These are phyloP conservation scores for Smutsia temminckii DNA, from an alignment of 2,797 vertebrate species.

Conservation along the genomic window DNA sequence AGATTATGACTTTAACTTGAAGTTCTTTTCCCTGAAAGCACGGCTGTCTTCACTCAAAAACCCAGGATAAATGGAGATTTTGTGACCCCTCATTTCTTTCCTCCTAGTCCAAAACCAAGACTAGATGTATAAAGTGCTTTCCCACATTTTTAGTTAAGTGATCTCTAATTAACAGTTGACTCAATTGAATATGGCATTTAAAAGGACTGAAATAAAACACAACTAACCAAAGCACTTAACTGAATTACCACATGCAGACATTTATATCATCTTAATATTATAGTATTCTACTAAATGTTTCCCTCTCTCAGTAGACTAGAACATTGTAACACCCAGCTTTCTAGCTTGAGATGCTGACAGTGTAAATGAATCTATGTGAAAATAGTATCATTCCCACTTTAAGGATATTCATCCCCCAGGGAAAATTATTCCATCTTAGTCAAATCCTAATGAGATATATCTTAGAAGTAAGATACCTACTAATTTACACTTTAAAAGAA, in stretches of 20 bases:
- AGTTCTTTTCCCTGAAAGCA: not conserved
- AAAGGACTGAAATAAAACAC: slow-evolving; percentile 55
- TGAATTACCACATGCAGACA: not conserved
- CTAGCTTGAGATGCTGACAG: not conserved
- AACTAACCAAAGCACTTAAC: slow-evolving; percentile 5
- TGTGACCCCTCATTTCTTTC: not conserved
- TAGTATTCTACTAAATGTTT: not conserved
- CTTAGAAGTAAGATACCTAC: not conserved
- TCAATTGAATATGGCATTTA: not conserved
- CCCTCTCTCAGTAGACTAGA: not conserved
- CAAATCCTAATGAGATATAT: slow-evolving; percentile 19
- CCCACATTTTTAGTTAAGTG: slow-evolving; percentile 22
- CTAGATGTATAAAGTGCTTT: not conserved
- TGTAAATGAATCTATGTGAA: not conserved
- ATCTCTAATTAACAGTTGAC: not conserved
- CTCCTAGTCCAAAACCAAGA: not conserved
- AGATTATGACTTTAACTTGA: not conserved
- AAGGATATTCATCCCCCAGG: not conserved
- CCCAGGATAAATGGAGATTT: not conserved
- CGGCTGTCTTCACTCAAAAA: not conserved
- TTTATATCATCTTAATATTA: not conserved
- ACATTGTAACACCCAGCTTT: not conserved
- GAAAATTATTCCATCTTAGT: slow-evolving; percentile 3
- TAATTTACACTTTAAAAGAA: not conserved
- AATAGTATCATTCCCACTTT: not conserved